Percentiles rank a stretch among this genome's conserved stretches.
These are phyloP conservation scores for Venustaconcha ellipsiformis DNA, from an alignment of 1,140 invertebrate species.

Conservation along the genomic window DNA sequence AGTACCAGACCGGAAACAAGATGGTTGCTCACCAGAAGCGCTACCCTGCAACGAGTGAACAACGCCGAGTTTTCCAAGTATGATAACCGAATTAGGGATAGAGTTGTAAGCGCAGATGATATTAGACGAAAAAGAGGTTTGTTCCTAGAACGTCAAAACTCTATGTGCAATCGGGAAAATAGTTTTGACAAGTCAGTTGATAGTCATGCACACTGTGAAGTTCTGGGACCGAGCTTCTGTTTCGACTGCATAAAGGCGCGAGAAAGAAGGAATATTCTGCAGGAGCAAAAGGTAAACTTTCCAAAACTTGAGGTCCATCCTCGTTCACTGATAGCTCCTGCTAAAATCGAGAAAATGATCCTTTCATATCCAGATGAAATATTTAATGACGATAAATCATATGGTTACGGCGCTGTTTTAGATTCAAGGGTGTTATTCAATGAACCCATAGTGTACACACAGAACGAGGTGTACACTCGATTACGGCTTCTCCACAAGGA, in stretches of 20 bases:
- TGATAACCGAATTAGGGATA: slow-evolving; percentile 27
- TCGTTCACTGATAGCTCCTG: slow-evolving; percentile 40
- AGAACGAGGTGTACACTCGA: slow-evolving; percentile 25
- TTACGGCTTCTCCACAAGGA: neutral
- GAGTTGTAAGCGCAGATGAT: slow-evolving; percentile 34
- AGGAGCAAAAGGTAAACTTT: slow-evolving; percentile 32
- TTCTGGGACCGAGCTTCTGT: slow-evolving; percentile 39
- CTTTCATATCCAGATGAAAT: slow-evolving; percentile 31
- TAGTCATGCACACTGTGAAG: slow-evolving; percentile 35
- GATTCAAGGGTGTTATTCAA: slow-evolving; percentile 26
- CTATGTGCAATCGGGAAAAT: slow-evolving; percentile 29
- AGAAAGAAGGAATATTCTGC: slow-evolving; percentile 24
- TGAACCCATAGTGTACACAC: slow-evolving; percentile 29
- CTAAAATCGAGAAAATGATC: slow-evolving; percentile 35
- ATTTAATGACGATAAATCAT: slow-evolving; percentile 25
- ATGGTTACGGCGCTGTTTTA: slow-evolving; percentile 19
- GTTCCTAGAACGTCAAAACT: slow-evolving; percentile 17
- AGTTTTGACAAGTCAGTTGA: slow-evolving; percentile 2
- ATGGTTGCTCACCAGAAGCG: slow-evolving; percentile 33
- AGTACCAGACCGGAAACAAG: slow-evolving; percentile 20
- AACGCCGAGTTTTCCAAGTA: slow-evolving; percentile 38
- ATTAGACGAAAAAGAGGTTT: slow-evolving; percentile 2
- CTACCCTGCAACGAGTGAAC: slow-evolving; percentile 34
- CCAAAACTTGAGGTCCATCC: slow-evolving; percentile 42
- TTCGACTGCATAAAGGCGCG: slow-evolving; percentile 36